Evolutionary conservation across 2,113 vertebrate species (phyloP), one percentile per base, ranked within the genome.

Genomic region (Malaclemys terrapin): DNA sequence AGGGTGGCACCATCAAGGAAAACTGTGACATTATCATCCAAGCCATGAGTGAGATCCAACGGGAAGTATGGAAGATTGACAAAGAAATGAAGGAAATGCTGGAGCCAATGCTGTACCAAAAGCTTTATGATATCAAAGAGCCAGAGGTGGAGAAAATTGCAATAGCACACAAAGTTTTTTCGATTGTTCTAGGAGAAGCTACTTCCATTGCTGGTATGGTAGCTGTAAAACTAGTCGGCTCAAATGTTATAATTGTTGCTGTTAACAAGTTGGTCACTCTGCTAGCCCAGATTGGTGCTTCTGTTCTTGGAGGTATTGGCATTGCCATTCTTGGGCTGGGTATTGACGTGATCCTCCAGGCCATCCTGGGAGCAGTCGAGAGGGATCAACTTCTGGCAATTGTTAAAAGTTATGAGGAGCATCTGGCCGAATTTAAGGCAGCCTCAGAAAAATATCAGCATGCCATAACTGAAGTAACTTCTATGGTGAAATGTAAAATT

Each of bases 1-100:
- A 96, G 76, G 87, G 88, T 65, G 97, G 98, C 1, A 98, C 98
- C 14, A 97, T 98, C 89, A 98, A 98, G 93, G 98, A 98, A 93
- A 98, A 98, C 91, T 98, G 98, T 86, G 98, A 98, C 82, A 96
- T 96, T 81, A 98, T 98, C 53, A 98, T 98, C 52, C 94, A 92
- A 93, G 97, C 97, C 1, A 97, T 98, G 85, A 94, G 12, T 75
- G 93, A 97, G 75, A 98, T 98, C 94, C 98, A 98, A 91, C 95
- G 79, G 5, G 97, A 98, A 90, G 49, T 98, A 65, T 97, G 98
- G 93, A 98, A 98, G 88, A 97, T 98, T 38, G 98, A 98, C 5
- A 96, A 91, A 8, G 95, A 98, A 86, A 93, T 98, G 81, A 98
- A 98, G 91, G 97, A 98, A 80, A 98, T 98, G 84, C 95, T 98